phyloP scores from a whole-genome alignment of 64 coral and sea anemone genomes.

The Actinia equina region DNA sequence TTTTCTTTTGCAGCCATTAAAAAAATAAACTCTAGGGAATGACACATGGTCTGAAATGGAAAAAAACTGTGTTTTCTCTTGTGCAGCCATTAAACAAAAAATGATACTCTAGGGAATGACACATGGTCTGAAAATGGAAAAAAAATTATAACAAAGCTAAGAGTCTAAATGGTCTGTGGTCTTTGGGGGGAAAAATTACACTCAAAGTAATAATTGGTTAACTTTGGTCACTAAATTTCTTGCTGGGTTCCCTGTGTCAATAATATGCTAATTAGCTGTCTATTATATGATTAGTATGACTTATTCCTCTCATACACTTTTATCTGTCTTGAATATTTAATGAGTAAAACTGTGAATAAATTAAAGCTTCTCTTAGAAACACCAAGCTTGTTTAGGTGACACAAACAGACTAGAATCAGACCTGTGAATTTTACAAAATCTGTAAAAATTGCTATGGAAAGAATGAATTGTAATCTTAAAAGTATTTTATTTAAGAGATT shows the following conservation, averaged over 20 bases:
- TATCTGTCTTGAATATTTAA: not conserved
- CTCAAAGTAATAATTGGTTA: no score
- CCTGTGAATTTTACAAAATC: not conserved
- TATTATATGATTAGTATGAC: not conserved
- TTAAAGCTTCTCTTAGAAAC: conserved; percentile 22
- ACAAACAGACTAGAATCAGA: not conserved
- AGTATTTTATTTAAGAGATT: not conserved
- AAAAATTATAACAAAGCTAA: not conserved
- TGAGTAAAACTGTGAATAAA: not conserved
- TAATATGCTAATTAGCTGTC: conserved; percentile 17
- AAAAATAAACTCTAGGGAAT: no score
- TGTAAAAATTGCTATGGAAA: not conserved
- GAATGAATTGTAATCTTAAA: not conserved
- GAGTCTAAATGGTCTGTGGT: no score
- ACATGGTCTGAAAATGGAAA: not conserved
- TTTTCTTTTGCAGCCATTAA: no score
- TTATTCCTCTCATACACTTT: not conserved
- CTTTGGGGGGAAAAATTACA: no score
- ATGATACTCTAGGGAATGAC: not conserved
- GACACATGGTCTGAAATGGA: no score
- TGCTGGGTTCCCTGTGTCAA: conserved; percentile 3
- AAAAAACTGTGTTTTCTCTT: no score
- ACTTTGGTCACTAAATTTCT: no score
- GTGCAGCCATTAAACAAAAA: no score
- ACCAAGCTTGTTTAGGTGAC: not conserved